phyloP scores from a whole-genome alignment of 2,797 vertebrate genomes.

The Neopelma chrysocephalum region DNA sequence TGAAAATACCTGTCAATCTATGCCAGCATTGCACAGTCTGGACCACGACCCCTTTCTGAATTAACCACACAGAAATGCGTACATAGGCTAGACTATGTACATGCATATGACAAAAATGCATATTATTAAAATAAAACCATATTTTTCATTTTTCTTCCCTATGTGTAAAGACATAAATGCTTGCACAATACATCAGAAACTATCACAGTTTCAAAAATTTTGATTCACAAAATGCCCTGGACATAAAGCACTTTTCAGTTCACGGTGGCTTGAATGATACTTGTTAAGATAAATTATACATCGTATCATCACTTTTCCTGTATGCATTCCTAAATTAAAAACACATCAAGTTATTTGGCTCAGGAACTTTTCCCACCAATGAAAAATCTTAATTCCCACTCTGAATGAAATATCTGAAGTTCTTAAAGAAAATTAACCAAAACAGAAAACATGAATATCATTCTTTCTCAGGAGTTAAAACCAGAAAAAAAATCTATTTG shows the following conservation, averaged over 20 bases:
- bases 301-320: background rate
- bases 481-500: background rate
- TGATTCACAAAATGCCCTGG: background rate
- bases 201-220: background rate
- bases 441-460: background rate
- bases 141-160: background rate
- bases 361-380: background rate
- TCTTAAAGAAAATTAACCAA: background rate
- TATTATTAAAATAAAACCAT: background rate
- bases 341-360: background rate
- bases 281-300: background rate
- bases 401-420: background rate
- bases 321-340: background rate
- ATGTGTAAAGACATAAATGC: background rate
- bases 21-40: rapidly evolving
- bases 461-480: background rate
- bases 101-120: background rate
- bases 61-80: background rate
- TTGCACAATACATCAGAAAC: background rate
- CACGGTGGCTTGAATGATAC: background rate
- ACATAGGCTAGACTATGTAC: background rate
- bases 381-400: background rate
- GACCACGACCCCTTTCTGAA: background rate
- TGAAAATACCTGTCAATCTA: background rate
- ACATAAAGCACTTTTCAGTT: background rate